phyloP scores from a whole-genome alignment of 2,888 invertebrate species.

The Erannis defoliaria region DNA sequence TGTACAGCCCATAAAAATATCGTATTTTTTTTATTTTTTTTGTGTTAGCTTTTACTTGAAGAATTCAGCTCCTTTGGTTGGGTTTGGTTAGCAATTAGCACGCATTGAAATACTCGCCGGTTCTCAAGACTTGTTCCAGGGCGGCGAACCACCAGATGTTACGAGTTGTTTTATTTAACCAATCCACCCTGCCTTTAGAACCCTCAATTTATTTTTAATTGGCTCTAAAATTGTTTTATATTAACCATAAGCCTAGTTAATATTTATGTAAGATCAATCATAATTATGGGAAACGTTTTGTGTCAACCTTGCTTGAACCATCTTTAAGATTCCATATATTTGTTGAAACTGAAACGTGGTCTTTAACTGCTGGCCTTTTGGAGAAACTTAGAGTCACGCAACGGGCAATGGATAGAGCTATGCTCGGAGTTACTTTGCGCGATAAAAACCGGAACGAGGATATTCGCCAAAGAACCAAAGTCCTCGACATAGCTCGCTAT shows the following conservation, averaged over 20 bases:
- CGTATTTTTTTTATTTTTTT: no score
- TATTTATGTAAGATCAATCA: constrained; percentile 13
- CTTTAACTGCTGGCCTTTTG: no score
- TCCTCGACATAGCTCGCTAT: no score
- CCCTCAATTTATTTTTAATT: constrained; percentile 67
- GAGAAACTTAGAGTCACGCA: no score
- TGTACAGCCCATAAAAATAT: no score
- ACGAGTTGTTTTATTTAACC: constrained; percentile 49
- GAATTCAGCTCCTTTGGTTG: no score
- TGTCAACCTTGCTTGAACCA: background rate
- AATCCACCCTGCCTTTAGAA: constrained; percentile 52
- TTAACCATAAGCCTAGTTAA: constrained; percentile 37
- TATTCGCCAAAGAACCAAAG: no score
- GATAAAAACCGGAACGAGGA: no score
- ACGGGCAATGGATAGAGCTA: no score
- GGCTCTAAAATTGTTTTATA: constrained; percentile 64
- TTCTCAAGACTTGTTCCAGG: background rate
- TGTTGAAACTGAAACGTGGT: no score
- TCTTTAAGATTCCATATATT: background rate
- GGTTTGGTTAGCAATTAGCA: background rate
- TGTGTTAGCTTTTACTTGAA: no score
- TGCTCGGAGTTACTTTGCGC: no score
- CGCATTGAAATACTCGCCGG: background rate
- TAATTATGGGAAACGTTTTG: background rate
- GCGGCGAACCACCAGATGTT: constrained; percentile 46